A percentile compares a stretch with the other conserved stretches of the same genome.
These are phyloP conservation scores for Cerceris ruficornis DNA, from an alignment of 2,888 invertebrate genomes.

Conservation along the genomic window DNA sequence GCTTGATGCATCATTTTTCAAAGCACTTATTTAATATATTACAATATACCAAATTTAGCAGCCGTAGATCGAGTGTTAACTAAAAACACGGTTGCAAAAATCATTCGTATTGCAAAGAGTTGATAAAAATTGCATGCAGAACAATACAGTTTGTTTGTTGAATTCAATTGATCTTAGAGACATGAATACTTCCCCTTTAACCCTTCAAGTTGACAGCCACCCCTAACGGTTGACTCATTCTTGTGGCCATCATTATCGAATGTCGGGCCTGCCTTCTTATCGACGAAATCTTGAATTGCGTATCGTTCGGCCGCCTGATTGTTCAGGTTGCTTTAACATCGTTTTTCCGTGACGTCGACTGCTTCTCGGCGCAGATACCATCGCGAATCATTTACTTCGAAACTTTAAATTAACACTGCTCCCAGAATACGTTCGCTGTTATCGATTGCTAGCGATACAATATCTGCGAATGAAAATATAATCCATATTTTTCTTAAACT, in stretches of 20 bases:
- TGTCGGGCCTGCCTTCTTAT: slow-evolving; percentile 45
- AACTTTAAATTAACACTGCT: slow-evolving; percentile 1
- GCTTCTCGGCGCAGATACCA: slow-evolving; percentile 7
- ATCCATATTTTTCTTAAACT: neutral
- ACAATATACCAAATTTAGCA: too few species aligned
- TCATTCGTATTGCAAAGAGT: neutral
- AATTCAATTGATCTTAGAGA: neutral
- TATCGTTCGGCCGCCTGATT: slow-evolving; percentile 42
- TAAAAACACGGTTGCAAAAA: too few species aligned
- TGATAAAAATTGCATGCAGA: too few species aligned
- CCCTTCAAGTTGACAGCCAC: slow-evolving; percentile 21
- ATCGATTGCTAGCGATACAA: neutral
- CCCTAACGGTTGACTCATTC: slow-evolving; percentile 52
- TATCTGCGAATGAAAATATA: neutral
- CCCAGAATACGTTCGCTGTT: neutral
- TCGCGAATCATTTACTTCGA: slow-evolving; percentile 6
- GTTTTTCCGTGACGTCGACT: slow-evolving; percentile 26
- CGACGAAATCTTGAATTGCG: slow-evolving; percentile 52
- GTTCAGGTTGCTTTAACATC: slow-evolving; percentile 37
- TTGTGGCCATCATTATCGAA: slow-evolving; percentile 63
- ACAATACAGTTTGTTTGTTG: neutral
- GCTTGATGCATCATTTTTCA: too few species aligned
- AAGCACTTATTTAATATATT: too few species aligned
- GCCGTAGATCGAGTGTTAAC: too few species aligned
- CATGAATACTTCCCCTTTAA: slow-evolving; percentile 51